phyloP scores from a whole-genome alignment of 1,140 invertebrate genomes.

The Coelopa frigida region DNA sequence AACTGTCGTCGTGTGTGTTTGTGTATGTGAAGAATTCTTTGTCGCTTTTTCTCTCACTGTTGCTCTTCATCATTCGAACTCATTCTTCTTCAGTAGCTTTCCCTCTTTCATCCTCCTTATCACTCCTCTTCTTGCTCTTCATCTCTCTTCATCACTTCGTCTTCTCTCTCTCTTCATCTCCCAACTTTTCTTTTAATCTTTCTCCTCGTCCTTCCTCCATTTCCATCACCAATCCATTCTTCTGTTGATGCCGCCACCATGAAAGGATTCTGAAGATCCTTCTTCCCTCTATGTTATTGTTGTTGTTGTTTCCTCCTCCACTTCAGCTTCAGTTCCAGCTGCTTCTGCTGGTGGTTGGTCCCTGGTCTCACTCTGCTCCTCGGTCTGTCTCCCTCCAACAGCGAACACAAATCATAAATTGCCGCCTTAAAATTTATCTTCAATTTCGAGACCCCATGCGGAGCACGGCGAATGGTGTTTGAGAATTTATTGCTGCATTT shows the following conservation, averaged over 20 bases:
- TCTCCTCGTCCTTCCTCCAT: neutral
- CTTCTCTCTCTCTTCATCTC: no score
- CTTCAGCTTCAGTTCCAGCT: neutral
- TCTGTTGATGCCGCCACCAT: constrained; percentile 11
- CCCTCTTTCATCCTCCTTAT: no score
- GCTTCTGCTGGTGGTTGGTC: neutral
- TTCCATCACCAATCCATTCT: constrained; percentile 1
- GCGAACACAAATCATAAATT: constrained; percentile 46
- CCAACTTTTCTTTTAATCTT: neutral
- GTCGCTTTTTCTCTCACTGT: neutral
- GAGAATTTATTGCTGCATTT: constrained; percentile 46
- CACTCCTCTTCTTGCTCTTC: no score
- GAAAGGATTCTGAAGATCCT: constrained; percentile 12
- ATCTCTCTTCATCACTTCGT: no score
- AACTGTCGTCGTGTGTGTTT: no score
- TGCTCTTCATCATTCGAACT: no score
- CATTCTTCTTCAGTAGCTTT: no score
- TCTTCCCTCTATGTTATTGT: constrained; percentile 2
- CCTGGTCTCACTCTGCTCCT: no score
- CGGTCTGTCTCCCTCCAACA: no score
- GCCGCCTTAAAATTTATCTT: constrained; percentile 46
- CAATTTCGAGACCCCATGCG: constrained; percentile 45
- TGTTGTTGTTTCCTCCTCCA: neutral
- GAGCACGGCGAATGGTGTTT: constrained; percentile 45
- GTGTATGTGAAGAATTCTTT: no score